Base-by-base conservation (phyloP, 2,888 invertebrate species). In the Idaea aversata region DNA sequence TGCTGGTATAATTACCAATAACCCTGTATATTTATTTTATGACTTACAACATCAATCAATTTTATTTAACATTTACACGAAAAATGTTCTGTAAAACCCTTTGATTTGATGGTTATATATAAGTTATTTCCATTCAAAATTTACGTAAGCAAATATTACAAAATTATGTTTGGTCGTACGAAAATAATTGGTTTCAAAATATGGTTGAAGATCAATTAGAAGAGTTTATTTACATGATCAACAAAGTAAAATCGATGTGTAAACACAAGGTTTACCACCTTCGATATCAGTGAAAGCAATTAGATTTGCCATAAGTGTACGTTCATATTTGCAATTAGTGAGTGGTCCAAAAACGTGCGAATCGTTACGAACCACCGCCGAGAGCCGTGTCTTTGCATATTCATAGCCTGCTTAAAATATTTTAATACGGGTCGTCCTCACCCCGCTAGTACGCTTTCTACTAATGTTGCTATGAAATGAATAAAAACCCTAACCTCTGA, bases 381-480 rank as follows among this genome's bases (percentile, higher is more conserved):
- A 81, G 88, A 79, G 86, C 80, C 92, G 92, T 93, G 92, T 88
- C 90, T 87, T 87, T 91, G 92, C 92, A 93, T 93, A 93, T 93
- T 93, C 92, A 92, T 92, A 87, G 90, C 88, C 92, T 92, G 86
- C 85, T 92, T 92, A 92, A 91, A 92, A 92, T 92, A 92, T 92
- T 92, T 92, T 92, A 92, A 92, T 90, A 88, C 86, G 87, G 86
- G 84, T 86, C 87, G 85, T 80, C 86, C 86, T 80, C 82, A 76
- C 82, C 80, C 77, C 83, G 83, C 82, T 86, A 86, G 86, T 82
- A 80, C 83, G 82, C 81, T 89, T 88, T 88, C 87, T 85, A 87
- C 88, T 87, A 90, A 90, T 91, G 90, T 86, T 87, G 83, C 81
- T 85, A 84, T 77, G 73, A 74, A 79, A 83, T 81, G 77, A 83